Conservation (phyloP, 2,888 invertebrate species). For the Metopia argyrocephala region DNA sequence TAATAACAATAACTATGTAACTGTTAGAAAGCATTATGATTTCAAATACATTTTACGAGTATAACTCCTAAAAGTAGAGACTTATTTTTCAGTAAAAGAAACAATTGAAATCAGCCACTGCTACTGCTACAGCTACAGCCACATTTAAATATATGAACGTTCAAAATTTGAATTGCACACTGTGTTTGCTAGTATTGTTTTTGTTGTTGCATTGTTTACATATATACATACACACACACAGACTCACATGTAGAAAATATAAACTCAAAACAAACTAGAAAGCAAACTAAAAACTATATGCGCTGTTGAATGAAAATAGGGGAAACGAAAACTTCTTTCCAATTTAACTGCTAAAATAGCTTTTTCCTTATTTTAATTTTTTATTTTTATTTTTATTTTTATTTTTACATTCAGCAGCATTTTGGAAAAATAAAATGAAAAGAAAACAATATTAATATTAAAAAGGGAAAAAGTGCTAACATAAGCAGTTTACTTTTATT, state of each 20-base stretch:
- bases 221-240: not conserved
- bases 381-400: not conserved
- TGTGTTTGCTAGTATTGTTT: not conserved
- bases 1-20: not conserved
- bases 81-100: slow-evolving; percentile 41
- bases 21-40: slow-evolving; percentile 44
- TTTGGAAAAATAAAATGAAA: slow-evolving; percentile 3
- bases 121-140: not conserved
- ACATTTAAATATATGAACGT: not conserved
- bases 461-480: slow-evolving; percentile 35
- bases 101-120: slow-evolving; percentile 28
- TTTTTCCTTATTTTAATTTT: too few species aligned
- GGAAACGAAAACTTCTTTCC: not conserved
- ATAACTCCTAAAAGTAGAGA: slow-evolving; percentile 37
- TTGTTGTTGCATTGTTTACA: not conserved
- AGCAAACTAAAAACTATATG: too few species aligned
- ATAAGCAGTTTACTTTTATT: slow-evolving; percentile 25
- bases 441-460: too few species aligned
- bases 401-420: slow-evolving; percentile 26
- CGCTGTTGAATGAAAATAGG: not conserved
- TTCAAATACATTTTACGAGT: too few species aligned
- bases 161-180: not conserved
- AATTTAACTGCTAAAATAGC: slow-evolving; percentile 10
- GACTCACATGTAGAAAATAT: slow-evolving; percentile 25
- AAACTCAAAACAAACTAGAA: too few species aligned